phyloP scores from a whole-genome alignment of 2,888 invertebrate genomes.

The Hofmannophila pseudospretella region DNA sequence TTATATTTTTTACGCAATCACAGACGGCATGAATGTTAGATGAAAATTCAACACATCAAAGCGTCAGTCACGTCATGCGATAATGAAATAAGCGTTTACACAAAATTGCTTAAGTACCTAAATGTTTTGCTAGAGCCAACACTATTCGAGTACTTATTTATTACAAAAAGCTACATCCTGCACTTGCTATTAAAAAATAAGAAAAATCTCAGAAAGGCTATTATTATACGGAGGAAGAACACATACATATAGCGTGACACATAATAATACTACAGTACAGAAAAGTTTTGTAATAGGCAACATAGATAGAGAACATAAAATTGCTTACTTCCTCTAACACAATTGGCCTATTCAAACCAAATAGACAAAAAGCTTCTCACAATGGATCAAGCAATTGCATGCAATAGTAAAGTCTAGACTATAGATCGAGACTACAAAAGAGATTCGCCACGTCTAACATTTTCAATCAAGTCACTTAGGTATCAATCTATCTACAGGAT shows the following conservation, averaged over 20 bases:
- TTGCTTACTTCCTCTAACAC: conserved; percentile 58
- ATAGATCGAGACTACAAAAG: conserved; percentile 37
- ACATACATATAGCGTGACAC: too few species aligned
- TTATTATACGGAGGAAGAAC: neutral
- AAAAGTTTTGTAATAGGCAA: neutral
- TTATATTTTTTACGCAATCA: conserved; percentile 53
- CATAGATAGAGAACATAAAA: conserved; percentile 23
- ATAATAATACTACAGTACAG: neutral
- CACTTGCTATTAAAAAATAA: conserved; percentile 13
- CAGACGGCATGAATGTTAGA: conserved; percentile 19
- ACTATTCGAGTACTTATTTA: conserved; percentile 23
- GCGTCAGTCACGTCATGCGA: conserved; percentile 33
- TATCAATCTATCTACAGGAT: neutral
- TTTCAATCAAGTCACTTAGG: conserved; percentile 18
- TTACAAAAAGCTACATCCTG: conserved; percentile 27
- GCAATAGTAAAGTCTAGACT: conserved; percentile 28
- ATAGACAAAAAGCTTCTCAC: conserved; percentile 58
- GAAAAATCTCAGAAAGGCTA: conserved; percentile 8
- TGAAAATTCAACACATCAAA: conserved; percentile 35
- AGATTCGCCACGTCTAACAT: conserved; percentile 17
- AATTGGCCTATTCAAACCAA: conserved; percentile 57
- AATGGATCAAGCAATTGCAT: conserved; percentile 49
- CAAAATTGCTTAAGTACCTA: conserved; percentile 24
- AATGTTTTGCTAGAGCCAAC: conserved; percentile 27
- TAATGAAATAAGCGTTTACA: conserved; percentile 45